Conservation (phyloP, 2,797 vertebrate genomes). For the Anabas testudineus region DNA sequence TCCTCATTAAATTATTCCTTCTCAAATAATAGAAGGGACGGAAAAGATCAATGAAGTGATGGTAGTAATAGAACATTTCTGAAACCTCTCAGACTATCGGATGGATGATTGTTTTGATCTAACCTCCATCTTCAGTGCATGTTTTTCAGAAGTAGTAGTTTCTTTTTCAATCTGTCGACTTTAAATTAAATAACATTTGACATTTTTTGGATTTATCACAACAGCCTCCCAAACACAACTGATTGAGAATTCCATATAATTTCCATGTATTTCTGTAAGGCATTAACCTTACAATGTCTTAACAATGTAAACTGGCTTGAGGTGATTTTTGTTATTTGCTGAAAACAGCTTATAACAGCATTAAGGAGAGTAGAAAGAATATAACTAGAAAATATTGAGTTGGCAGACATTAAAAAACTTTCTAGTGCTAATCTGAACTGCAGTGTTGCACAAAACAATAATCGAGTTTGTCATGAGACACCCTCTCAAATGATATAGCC, state of each 20-base stretch:
- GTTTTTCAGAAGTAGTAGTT: neutral
- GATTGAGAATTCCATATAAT: no score
- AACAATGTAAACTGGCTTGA: no score
- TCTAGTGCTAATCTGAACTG: no score
- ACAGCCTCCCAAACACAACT: no score
- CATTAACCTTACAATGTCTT: no score
- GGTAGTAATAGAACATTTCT: conserved; percentile 20
- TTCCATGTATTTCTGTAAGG: no score
- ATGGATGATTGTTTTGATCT: no score
- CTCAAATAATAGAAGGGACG: conserved; percentile 35
- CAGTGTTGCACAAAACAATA: no score
- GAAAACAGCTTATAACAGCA: neutral
- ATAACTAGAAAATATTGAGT: neutral
- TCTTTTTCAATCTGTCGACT: conserved; percentile 1
- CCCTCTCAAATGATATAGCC: no score
- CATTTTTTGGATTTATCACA: conserved; percentile 37
- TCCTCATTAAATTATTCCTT: conserved; percentile 34
- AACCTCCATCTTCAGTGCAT: neutral
- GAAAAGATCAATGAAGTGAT: neutral
- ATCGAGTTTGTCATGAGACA: no score
- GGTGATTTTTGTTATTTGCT: no score
- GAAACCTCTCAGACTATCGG: conserved; percentile 1
- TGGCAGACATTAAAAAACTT: neutral
- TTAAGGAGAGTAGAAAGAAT: no score
- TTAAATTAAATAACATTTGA: conserved; percentile 26